Base-by-base conservation (phyloP, 2,113 vertebrate genomes). In the Xyrauchen texanus region DNA sequence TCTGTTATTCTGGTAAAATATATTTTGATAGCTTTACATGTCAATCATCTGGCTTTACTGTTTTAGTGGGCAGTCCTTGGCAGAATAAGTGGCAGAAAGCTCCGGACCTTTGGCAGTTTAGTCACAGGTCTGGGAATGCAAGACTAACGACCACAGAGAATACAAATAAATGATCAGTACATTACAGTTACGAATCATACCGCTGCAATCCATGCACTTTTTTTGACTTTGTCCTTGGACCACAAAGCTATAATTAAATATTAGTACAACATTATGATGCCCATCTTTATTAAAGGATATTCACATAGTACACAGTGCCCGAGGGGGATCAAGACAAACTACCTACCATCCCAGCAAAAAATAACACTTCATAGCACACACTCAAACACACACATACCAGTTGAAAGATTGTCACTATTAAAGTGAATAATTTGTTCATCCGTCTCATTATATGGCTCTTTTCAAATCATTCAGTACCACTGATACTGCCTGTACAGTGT, bases 151-250 rank as follows among this genome's bases (percentile, higher is more conserved):
- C 21, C 21, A 34, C 21, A 34, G 21, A 34, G 3, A 34, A 34
- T 34, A 83, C 80, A 78, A 87, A 84, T 80, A 82, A 85, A 84
- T 84, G 53, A 85, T 55, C 81, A 70, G 79, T n/a, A 10, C 78
- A 69, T 68, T 81, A 74, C 65, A 63, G 67, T 80, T 82, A 77
- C 70, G 70, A 78, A 80, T 84, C 80, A 77, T 70, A 63, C 65
- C 76, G 64, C 71, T 79, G 68, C 51, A 80, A 78, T 81, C 55
- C 52, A 67, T 78, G 75, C 66, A 51, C 62, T 67, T 81, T 77
- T 76, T 79, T 74, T 13, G 21, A 49, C 76, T 75, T 84, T 83
- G 81, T 84, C 72, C 78, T 83, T 84, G 73, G 79, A 81, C 57
- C 44, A 74, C 68, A 79, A 72, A 84, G 73, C 77, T 78, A 76